These are phyloP conservation scores for Panagrolaimus sp. DNA, from an alignment of 1,140 invertebrate species.

Conservation along the genomic window DNA sequence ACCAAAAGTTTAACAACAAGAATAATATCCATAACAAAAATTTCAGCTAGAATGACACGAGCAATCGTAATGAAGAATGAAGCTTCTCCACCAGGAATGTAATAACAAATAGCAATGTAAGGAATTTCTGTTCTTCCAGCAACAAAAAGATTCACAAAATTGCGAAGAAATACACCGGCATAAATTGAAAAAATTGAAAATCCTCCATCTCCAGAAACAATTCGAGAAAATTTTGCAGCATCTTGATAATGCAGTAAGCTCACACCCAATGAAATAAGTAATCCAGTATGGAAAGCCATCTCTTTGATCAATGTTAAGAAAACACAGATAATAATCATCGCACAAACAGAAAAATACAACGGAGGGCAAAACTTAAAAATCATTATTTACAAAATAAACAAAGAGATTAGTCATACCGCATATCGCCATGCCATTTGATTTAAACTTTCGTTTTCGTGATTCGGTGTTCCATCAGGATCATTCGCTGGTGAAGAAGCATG, in stretches of 20 bases:
- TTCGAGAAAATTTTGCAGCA: not conserved
- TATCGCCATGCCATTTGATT: no score
- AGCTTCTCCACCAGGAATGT: not conserved
- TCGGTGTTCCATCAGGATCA: no score
- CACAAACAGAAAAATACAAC: no score
- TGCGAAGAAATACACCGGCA: not conserved
- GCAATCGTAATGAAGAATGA: not conserved
- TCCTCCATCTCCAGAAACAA: not conserved
- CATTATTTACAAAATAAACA: no score
- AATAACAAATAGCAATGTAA: not conserved
- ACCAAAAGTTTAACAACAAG: not conserved
- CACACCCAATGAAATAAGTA: not conserved
- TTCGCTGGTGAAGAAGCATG: no score
- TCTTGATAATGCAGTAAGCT: not conserved
- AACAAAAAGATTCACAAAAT: not conserved
- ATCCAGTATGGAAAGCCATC: not conserved
- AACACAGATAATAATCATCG: not conserved
- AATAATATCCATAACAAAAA: conserved; percentile 5
- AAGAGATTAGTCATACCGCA: no score
- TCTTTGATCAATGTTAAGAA: not conserved
- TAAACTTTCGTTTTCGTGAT: no score
- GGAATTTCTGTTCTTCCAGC: not conserved
- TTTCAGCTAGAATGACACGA: not conserved
- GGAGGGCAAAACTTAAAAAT: no score
- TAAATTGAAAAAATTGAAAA: not conserved